Evolutionary conservation across 2,888 invertebrate genomes (phyloP).

Genomic region (Adineta ricciae): DNA sequence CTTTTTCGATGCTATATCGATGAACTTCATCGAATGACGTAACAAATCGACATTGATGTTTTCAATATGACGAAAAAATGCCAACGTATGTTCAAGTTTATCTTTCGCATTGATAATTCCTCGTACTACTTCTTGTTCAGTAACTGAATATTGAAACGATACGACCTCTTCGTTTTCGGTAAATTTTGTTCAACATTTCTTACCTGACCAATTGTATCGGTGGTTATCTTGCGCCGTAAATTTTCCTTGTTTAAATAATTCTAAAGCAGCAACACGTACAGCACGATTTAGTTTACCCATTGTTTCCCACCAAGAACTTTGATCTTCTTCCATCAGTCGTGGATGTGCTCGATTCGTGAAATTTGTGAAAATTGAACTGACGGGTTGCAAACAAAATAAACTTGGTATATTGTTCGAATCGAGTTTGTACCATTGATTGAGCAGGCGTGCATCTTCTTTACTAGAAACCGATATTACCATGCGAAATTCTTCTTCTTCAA

Average conservation of each 20-base stretch:
- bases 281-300: conserved; percentile 86
- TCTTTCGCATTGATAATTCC: conserved; percentile 83
- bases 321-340: conserved; percentile 87
- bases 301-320: conserved; percentile 94
- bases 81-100: conserved; percentile 85
- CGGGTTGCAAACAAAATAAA: conserved; percentile 64
- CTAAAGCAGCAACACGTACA: conserved; percentile 76
- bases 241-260: conserved; percentile 61
- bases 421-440: conserved; percentile 57
- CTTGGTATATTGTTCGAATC: conserved; percentile 66
- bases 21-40: conserved; percentile 67
- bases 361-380: conserved; percentile 83
- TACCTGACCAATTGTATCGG: conserved; percentile 34
- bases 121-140: conserved; percentile 91
- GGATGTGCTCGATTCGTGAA: conserved; percentile 83
- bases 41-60: conserved; percentile 90
- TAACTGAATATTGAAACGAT: conserved; percentile 71
- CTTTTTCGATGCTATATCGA: conserved; percentile 72
- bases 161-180: too few species aligned
- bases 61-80: conserved; percentile 82
- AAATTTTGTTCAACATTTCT: neutral
- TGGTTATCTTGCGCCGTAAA: conserved; percentile 30
- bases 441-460: conserved; percentile 23
- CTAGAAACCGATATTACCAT: conserved; percentile 22
- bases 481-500: conserved; percentile 64